These are phyloP conservation scores for Limnephilus auricula DNA, from an alignment of 2,888 invertebrate species.

Conservation along the genomic window DNA sequence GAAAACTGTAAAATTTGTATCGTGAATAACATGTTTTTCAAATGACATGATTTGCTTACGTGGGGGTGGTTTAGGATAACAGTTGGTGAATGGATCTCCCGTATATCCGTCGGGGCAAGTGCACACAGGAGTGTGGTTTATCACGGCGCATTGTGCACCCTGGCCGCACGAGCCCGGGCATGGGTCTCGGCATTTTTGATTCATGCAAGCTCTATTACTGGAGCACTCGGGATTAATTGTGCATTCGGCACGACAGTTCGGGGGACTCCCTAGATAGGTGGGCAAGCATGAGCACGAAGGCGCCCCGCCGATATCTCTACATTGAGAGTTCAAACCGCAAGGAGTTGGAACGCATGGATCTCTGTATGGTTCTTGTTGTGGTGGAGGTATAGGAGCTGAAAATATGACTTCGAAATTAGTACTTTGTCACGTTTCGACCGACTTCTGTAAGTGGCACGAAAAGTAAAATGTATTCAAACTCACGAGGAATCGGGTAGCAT, in stretches of 20 bases:
- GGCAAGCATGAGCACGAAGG: slow-evolving; percentile 81
- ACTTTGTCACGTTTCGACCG: background rate
- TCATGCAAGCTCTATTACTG: slow-evolving; percentile 81
- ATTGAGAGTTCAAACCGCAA: slow-evolving; percentile 81
- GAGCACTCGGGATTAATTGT: slow-evolving; percentile 84
- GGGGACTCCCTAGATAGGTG: slow-evolving; percentile 84
- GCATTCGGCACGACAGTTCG: slow-evolving; percentile 84
- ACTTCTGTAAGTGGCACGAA: background rate
- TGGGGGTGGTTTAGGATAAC: slow-evolving; percentile 72
- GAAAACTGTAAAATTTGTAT: background rate
- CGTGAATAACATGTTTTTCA: background rate
- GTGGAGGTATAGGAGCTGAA: slow-evolving; percentile 71
- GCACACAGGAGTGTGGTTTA: slow-evolving; percentile 82
- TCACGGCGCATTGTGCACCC: slow-evolving; percentile 78
- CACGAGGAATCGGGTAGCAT: slow-evolving; percentile 78
- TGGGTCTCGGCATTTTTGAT: slow-evolving; percentile 82
- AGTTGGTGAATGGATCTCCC: slow-evolving; percentile 80
- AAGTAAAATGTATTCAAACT: slow-evolving; percentile 67
- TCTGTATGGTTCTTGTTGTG: slow-evolving; percentile 71
- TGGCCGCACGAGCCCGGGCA: slow-evolving; percentile 84
- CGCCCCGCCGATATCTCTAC: slow-evolving; percentile 77
- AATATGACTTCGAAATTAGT: slow-evolving; percentile 68
- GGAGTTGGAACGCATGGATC: slow-evolving; percentile 84
- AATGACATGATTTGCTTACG: slow-evolving; percentile 73
- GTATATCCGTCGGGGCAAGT: slow-evolving; percentile 78